These are phyloP conservation scores for Aethina tumida DNA, from an alignment of 1,140 invertebrate species.

Conservation along the genomic window DNA sequence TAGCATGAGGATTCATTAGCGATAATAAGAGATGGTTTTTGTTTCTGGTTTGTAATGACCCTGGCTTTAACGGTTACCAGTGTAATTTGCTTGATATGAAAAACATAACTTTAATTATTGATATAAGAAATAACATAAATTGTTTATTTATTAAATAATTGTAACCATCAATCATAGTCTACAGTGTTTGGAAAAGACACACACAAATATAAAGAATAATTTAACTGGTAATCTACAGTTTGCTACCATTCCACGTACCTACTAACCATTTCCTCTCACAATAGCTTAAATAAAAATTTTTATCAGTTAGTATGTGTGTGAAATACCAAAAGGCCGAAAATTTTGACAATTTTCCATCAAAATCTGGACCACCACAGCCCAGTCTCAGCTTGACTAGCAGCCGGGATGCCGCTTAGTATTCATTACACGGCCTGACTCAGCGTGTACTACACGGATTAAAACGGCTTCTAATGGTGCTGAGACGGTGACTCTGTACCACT, in stretches of 20 bases:
- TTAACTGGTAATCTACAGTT: background rate
- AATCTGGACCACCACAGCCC: slow-evolving; percentile 9
- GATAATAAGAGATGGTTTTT: no score
- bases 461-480: slow-evolving; percentile 11
- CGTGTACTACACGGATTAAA: slow-evolving; percentile 16
- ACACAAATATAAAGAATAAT: no score
- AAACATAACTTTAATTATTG: no score
- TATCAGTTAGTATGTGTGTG: background rate
- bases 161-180: no score
- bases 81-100: no score
- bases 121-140: no score
- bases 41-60: no score
- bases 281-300: background rate
- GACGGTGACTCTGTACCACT: slow-evolving; percentile 5
- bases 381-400: background rate
- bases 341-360: background rate
- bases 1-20: no score
- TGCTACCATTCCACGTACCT: background rate
- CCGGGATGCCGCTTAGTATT: slow-evolving; percentile 12
- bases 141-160: no score
- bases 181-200: no score
- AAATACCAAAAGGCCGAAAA: background rate
- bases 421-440: slow-evolving; percentile 17
- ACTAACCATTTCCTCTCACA: background rate
- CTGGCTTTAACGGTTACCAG: no score